phyloP scores from a whole-genome alignment of 1,140 invertebrate genomes.

The Heliconius melpomene region DNA sequence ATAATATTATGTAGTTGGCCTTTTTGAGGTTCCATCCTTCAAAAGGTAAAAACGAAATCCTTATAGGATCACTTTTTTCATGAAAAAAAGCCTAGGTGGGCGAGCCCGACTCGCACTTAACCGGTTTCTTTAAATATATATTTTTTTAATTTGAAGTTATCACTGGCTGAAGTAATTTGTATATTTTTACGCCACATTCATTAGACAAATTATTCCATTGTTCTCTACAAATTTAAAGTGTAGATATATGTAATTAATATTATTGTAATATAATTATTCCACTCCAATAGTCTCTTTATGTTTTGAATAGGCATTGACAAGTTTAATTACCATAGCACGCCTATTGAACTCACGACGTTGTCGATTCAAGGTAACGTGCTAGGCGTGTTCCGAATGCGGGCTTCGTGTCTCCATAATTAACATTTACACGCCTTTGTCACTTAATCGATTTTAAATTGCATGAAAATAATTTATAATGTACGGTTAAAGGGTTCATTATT shows the following conservation, averaged over 20 bases:
- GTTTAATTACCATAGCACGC: constrained; percentile 7
- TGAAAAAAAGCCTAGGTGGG: too few species aligned
- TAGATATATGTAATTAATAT: neutral
- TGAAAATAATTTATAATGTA: neutral
- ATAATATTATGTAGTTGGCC: too few species aligned
- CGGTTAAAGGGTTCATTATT: too few species aligned
- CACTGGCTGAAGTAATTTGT: too few species aligned
- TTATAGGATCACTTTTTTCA: too few species aligned
- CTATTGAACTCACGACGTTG: neutral
- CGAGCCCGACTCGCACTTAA: too few species aligned
- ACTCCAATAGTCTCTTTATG: neutral
- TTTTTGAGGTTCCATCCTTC: too few species aligned
- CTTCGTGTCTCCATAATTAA: neutral
- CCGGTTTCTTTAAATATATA: too few species aligned
- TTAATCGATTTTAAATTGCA: constrained; percentile 7
- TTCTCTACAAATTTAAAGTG: neutral
- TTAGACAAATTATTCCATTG: too few species aligned
- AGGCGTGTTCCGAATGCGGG: constrained; percentile 2
- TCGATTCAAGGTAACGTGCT: constrained; percentile 8
- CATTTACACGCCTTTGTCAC: constrained; percentile 8
- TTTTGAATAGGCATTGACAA: constrained; percentile 9
- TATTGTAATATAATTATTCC: constrained; percentile 4
- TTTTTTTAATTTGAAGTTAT: too few species aligned
- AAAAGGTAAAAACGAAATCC: too few species aligned
- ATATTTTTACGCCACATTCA: too few species aligned